A percentile compares a stretch with the other conserved stretches of the same genome.
Evolutionary conservation across 1,140 invertebrate species (phyloP).

Genomic region (Drosophila pandora): DNA sequence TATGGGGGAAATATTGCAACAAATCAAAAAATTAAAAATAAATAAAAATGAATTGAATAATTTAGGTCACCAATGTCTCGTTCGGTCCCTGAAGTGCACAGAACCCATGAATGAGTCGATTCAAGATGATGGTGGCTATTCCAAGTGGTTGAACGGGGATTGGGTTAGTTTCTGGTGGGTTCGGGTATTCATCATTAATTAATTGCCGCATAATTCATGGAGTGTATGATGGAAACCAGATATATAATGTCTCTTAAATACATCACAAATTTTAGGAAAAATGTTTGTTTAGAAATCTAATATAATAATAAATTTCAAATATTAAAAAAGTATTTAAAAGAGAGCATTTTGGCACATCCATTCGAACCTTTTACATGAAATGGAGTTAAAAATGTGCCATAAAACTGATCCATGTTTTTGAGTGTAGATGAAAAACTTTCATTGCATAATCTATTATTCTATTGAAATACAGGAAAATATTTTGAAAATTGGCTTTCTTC

Average conservation of each 20-base stretch:
- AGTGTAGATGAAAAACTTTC: conserved; percentile 23
- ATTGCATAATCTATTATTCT: conserved; percentile 26
- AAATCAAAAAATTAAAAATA: conserved; percentile 83
- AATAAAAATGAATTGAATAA: conserved; percentile 83
- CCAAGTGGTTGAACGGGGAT: conserved; percentile 16
- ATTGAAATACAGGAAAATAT: conserved; percentile 75
- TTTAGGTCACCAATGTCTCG: conserved; percentile 72
- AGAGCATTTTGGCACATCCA: no score
- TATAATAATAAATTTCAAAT: no score
- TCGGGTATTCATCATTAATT: conserved; percentile 47
- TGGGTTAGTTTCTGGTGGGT: conserved; percentile 31
- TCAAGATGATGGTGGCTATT: conserved; percentile 27
- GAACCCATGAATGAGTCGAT: conserved; percentile 34
- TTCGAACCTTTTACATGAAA: no score
- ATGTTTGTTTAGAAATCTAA: neutral
- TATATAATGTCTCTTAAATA: neutral
- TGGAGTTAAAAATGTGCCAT: no score
- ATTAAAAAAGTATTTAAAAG: no score
- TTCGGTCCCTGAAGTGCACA: conserved; percentile 18
- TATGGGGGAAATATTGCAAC: conserved; percentile 61
- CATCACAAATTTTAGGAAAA: neutral
- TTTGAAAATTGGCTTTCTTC: conserved; percentile 51
- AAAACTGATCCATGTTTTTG: neutral
- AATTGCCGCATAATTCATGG: conserved; percentile 72
- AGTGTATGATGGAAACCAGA: conserved; percentile 48